A percentile compares a stretch with the other conserved stretches of the same genome.
Conservation (phyloP, 2,797 vertebrate species). For the Huso huso region DNA sequence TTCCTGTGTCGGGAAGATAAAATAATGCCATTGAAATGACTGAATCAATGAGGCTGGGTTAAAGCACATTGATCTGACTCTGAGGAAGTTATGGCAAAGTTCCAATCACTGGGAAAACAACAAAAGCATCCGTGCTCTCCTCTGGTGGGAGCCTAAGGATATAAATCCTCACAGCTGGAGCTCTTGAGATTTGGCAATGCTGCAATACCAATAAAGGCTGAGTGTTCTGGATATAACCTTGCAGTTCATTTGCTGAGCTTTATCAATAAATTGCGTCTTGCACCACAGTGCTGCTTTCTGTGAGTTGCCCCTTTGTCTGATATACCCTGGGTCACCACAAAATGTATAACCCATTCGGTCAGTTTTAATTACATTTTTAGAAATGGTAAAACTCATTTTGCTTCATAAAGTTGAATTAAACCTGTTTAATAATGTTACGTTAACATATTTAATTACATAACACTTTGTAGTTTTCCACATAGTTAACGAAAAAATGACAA, state of each 20-base stretch:
- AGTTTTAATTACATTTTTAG: too few species aligned
- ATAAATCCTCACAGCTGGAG: constrained; percentile 20
- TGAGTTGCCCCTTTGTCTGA: too few species aligned
- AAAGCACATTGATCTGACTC: constrained; percentile 40
- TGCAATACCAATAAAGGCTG: constrained; percentile 26
- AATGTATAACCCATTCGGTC: too few species aligned
- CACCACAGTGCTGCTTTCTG: background rate
- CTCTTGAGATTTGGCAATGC: constrained; percentile 27
- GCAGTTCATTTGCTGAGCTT: constrained; percentile 29
- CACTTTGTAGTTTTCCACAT: too few species aligned
- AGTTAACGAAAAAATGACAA: too few species aligned
- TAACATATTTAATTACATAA: too few species aligned
- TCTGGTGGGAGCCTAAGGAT: constrained; percentile 29
- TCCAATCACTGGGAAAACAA: constrained; percentile 23
- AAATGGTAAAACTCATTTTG: too few species aligned
- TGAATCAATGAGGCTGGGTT: constrained; percentile 40
- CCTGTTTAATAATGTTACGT: too few species aligned
- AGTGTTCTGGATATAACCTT: constrained; percentile 25
- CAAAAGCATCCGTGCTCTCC: constrained; percentile 20
- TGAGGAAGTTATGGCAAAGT: constrained; percentile 28
- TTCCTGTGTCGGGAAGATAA: constrained; percentile 30
- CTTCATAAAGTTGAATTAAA: too few species aligned
- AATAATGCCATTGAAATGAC: constrained; percentile 37
- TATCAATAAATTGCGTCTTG: constrained; percentile 18
- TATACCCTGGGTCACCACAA: too few species aligned